A percentile compares a stretch with the other conserved stretches of the same genome.
Conservation (phyloP, 1,140 invertebrate species). For the Probaryconus sp. region DNA sequence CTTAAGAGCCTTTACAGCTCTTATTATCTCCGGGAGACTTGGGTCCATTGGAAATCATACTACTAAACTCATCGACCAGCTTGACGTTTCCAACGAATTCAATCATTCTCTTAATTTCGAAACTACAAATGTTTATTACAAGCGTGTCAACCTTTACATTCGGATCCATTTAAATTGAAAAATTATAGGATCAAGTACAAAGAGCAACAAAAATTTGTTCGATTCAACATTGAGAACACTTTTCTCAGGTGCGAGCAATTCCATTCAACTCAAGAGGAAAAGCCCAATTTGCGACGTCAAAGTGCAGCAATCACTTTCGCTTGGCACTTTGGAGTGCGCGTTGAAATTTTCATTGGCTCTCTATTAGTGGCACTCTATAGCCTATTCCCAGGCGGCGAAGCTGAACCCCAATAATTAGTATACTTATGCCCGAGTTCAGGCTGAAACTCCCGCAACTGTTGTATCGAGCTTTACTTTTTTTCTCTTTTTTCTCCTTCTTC, state of each 20-base stretch:
- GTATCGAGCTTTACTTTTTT: slow-evolving; percentile 64
- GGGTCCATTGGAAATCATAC: slow-evolving; percentile 32
- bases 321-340: slow-evolving; percentile 44
- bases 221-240: too few relatives aligned
- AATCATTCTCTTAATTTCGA: slow-evolving; percentile 58
- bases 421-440: slow-evolving; percentile 64
- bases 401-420: slow-evolving; percentile 72
- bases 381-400: slow-evolving; percentile 58
- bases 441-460: slow-evolving; percentile 68
- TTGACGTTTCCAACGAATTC: slow-evolving; percentile 56
- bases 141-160: too few relatives aligned
- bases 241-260: too few relatives aligned
- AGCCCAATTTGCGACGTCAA: slow-evolving; percentile 22
- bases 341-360: slow-evolving; percentile 68
- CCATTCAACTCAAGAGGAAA: too few relatives aligned
- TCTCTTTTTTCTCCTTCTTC: slow-evolving; percentile 66
- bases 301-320: too few relatives aligned
- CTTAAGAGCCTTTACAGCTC: slow-evolving; percentile 59
- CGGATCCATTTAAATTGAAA: too few relatives aligned
- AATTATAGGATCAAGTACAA: too few relatives aligned
- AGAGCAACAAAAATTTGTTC: too few relatives aligned
- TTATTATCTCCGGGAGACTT: slow-evolving; percentile 57
- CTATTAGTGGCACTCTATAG: slow-evolving; percentile 44
- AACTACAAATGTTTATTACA: too few relatives aligned
- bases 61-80: slow-evolving; percentile 61